Percentiles rank a stretch among this genome's conserved stretches.
These are phyloP conservation scores for Scyliorhinus canicula DNA, from an alignment of 2,797 vertebrate genomes.

Conservation along the genomic window DNA sequence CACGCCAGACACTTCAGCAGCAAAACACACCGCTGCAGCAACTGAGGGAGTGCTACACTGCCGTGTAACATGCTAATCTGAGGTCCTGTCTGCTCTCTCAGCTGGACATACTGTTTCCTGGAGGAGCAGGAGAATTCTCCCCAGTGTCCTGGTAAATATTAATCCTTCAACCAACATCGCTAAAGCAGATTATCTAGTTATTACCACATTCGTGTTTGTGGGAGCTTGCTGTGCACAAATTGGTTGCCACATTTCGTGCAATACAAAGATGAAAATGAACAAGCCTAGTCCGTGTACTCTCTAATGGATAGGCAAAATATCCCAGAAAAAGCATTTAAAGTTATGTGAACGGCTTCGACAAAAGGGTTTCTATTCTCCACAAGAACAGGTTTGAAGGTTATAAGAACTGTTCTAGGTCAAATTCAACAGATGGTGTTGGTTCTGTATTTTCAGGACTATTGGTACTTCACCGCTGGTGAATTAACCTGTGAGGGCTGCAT, in stretches of 20 bases:
- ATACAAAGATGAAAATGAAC: background rate
- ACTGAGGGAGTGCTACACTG: background rate
- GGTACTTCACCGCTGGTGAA: background rate
- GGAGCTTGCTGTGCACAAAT: background rate
- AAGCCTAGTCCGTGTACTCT: background rate
- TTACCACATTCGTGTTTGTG: background rate
- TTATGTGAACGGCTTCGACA: background rate
- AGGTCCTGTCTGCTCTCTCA: too few species aligned
- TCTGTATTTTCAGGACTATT: background rate
- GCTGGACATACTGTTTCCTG: background rate
- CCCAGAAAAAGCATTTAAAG: background rate
- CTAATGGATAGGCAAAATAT: background rate
- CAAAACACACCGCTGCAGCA: background rate
- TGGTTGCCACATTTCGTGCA: background rate
- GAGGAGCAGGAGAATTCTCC: background rate
- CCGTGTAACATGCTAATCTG: background rate
- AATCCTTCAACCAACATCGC: background rate
- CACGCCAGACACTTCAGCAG: background rate
- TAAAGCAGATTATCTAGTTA: background rate
- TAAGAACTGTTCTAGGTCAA: background rate
- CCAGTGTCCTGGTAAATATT: background rate
- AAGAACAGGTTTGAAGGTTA: background rate
- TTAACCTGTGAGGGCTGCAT: background rate
- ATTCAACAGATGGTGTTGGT: background rate
- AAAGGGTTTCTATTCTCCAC: background rate